Base-by-base conservation (phyloP, 2,797 vertebrate species). In the Phoebastria nigripes region DNA sequence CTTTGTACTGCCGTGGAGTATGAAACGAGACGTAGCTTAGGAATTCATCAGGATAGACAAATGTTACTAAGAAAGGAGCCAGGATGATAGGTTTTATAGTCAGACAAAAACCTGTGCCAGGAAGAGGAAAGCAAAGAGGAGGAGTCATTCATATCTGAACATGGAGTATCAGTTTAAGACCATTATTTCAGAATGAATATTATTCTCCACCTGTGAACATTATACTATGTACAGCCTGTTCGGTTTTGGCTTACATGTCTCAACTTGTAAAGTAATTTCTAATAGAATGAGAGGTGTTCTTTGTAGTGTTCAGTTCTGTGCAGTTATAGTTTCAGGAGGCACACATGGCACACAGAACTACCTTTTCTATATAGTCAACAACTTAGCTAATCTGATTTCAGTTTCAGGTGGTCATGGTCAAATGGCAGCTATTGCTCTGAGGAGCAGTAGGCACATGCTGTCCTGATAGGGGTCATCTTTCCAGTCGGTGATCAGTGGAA, bases 11-110 rank as follows among this genome's bases (percentile, higher is more conserved):
- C 35, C 0, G 0, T 46, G 39, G 26, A 33, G 16, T 46, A 2
- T 8, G 46, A 86, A 69, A 65, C 0, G 2, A 67, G 31, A 31
- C 0, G 0, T 69, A 70, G 9, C 35, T 47, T 35, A 46, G 54
- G 51, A 85, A 54, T 55, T 78, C 22, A 19, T 54, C 2, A 2
- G 29, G 33, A 37, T 26, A 44, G 55, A 51, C 11, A 61, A 46
- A 78, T n/a, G 22, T 93, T 83, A 56, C 44, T 69, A 59, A 59
- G 46, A 82, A 77, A 66, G 47, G 63, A 89, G 49, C 46, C 29
- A 71, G n/a, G 37, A 58, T 89, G 21, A 12, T 67, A 58, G 72
- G 46, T 93, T 92, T 74, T 69, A 13, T 37, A 80, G 81, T 87
- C 46, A 82, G 46, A 77, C 56, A 78, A 90, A 95, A 91, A 24